Evolutionary conservation across 2,888 invertebrate genomes (phyloP), one percentile per base, ranked within the genome.

Genomic region (Acrocyrtus sp.): DNA sequence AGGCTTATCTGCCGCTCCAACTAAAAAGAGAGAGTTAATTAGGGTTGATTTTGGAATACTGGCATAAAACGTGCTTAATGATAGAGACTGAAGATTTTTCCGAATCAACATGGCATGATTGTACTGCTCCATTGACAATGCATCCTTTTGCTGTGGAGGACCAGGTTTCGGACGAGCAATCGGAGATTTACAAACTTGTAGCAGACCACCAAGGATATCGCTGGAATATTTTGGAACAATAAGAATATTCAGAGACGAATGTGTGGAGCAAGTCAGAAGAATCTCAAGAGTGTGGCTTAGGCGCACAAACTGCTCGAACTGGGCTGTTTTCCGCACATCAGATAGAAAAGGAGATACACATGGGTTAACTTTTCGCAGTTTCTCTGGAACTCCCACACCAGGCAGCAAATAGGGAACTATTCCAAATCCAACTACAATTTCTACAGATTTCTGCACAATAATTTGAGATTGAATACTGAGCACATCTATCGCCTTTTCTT

Each of bases 391-490:
- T 29, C 91, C 91, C 50, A 91, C 84, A 1, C 90, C 91, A 29
- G 89, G 88, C 78, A 90, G 85, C 29, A 93, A 84, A 82, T 89
- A 88, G 15, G 89, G 88, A 72, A 88, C 86, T 68, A 93, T 86
- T 51, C 92, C 92, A 72, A 92, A 84, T 41, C 87, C 88, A 24
- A 89, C 85, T 48, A 90, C 82, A 75, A 91, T 85, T 83, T 91
- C 89, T 77, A 91, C 85, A 79, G 88, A 86, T 48, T 86, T 86
- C 81, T 89, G 86, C 4, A 93, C 82, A n/a, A 85, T 83, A 83
- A 88, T 90, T 80, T 89, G 89, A 83, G 92, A 88, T 80, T 88
- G 88, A 0, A 92, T 88, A 83, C 90, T 92, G 50, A 93, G 85
- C 17, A 82, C 78, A 68, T 83, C 83, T 8, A 78, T 75, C 3